Evolutionary conservation across 1,140 invertebrate species (phyloP), one percentile per base, ranked within the genome.

Genomic region (Samia ricini): DNA sequence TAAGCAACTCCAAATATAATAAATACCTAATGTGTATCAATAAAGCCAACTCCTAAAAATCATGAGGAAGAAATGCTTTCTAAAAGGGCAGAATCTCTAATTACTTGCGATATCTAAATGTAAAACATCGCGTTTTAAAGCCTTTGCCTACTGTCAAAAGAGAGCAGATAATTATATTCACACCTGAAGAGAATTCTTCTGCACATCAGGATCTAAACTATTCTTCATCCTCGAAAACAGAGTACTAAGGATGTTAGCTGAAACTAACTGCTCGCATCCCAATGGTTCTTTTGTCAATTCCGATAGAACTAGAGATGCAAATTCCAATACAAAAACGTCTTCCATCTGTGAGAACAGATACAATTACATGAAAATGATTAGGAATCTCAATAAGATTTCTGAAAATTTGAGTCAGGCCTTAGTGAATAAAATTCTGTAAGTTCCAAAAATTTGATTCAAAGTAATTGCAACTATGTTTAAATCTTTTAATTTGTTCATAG

Each of bases 131-230:
- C n/a, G n/a, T n/a, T n/a, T n/a, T n/a, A n/a, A n/a, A n/a, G n/a
- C n/a, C n/a, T n/a, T n/a, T n/a, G n/a, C n/a, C n/a, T n/a, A n/a
- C n/a, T n/a, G n/a, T n/a, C n/a, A n/a, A n/a, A n/a, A n/a, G n/a
- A n/a, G n/a, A n/a, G n/a, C n/a, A n/a, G n/a, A 42, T 12, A 42
- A 12, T 12, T 10, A 42, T 42, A 42, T 4, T 42, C 2, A 59
- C 48, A 89, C 87, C 80, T 88, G 85, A 20, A 88, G 69, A 50
- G 85, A 89, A 68, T 89, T 89, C 63, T 87, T 86, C 61, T 89
- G 87, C 0, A 89, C 85, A 55, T 89, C 87, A 23, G 87, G 87
- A 58, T 89, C 87, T 0, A 79, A 69, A 21, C 78, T 82, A 57
- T 87, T 88, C 64, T 85, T 89, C 87, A 89, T 89, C 20, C 84